Base-by-base conservation (phyloP, 2,113 vertebrate species). In the Ceyx cyanopectus region DNA sequence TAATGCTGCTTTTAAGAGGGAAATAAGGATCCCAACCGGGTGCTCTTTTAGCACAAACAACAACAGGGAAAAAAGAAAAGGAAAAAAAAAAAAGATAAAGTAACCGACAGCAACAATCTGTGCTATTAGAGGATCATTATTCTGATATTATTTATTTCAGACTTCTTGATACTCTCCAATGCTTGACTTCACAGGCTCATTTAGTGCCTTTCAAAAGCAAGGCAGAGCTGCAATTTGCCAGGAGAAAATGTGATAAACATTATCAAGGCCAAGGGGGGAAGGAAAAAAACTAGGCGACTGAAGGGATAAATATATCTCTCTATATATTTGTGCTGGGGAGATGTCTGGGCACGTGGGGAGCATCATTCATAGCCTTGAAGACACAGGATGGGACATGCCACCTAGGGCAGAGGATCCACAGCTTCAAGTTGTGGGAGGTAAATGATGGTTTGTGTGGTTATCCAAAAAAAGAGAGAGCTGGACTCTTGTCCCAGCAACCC, bases 121-220 rank as follows among this genome's bases (percentile, higher is more conserved):
- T 41, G 88, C 75, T 90, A 80, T 95, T 94, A 97, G 72, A 45
- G 90, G 67, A 92, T 95, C 93, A 89, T 96, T 97, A 95, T 94
- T 82, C 70, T 77, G 93, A 93, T 90, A 92, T 89, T 95, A 95
- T 96, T 96, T 96, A 88, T 94, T 93, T 85, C 94, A 93, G 93
- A 76, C 70, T 94, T 90, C 73, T 30, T 90, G 92, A 78, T 93
- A 56, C 78, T 94, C 78, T 94, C 88, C 78, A 75, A 10, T 94
- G 95, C 94, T 96, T 86, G 79, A 73, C 91, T 95, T 94, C 95
- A 67, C 92, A 77, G 87, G 58, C 93, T 94, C 83, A 87, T 96
- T 96, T 93, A 61, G 41, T 69, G 70, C 85, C 75, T 95, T 93
- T 92, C 74, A 93, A 56, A 92, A 87, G 81, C 78, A 61, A 92